A percentile compares a stretch with the other conserved stretches of the same genome.
Evolutionary conservation across 2,888 invertebrate genomes (phyloP).

Genomic region (Hesperia comma): DNA sequence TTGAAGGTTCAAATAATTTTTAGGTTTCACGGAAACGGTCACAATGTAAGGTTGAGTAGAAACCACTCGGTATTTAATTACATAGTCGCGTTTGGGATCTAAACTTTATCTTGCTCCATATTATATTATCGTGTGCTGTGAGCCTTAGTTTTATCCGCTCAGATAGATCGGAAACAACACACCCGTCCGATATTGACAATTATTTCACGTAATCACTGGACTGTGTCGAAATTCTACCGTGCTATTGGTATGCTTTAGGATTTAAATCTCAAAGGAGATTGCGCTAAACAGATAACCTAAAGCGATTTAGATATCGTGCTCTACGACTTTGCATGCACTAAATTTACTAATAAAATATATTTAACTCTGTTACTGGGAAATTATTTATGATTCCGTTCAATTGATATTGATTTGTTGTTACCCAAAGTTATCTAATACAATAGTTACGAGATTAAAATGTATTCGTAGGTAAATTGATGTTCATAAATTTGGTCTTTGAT

Average conservation of each 20-base stretch:
- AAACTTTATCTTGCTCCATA: background rate
- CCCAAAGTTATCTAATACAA: background rate
- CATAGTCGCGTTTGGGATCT: too few relatives aligned
- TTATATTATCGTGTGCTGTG: background rate
- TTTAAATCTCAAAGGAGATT: slow-evolving; percentile 58
- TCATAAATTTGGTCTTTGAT: background rate
- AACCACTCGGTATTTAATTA: too few relatives aligned
- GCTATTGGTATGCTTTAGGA: slow-evolving; percentile 56
- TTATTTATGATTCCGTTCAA: slow-evolving; percentile 17
- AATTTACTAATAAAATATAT: slow-evolving; percentile 15
- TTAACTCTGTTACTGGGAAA: slow-evolving; percentile 17
- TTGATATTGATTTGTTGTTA: slow-evolving; percentile 20
- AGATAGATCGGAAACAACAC: slow-evolving; percentile 63
- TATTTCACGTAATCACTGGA: slow-evolving; percentile 66
- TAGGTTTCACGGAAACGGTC: too few relatives aligned
- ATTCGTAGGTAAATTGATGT: background rate
- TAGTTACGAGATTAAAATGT: background rate
- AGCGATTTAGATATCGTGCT: slow-evolving; percentile 49
- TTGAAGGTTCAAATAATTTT: too few relatives aligned
- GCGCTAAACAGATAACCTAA: slow-evolving; percentile 21
- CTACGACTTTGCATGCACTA: slow-evolving; percentile 32
- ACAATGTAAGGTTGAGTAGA: too few relatives aligned
- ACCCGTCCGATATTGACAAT: slow-evolving; percentile 67
- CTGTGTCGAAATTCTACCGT: slow-evolving; percentile 59
- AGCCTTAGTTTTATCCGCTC: slow-evolving; percentile 48